Evolutionary conservation across 64 coral and sea anemone genomes (phyloP).

Genomic region (Orbicella faveolata): DNA sequence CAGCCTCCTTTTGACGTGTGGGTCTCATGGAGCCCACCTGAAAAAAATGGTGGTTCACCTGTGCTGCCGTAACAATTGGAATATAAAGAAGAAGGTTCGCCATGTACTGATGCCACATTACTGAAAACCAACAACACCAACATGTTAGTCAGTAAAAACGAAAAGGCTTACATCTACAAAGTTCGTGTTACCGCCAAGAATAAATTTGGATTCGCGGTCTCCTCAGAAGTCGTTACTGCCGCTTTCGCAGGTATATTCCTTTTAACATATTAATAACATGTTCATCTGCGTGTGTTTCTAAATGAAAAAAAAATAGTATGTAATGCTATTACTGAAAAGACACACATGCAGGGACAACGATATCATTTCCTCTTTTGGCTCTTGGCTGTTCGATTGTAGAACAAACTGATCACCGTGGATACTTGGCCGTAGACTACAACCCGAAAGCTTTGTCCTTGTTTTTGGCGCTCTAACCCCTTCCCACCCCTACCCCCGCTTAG

Average conservation of each 20-base stretch:
- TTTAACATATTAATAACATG: not conserved
- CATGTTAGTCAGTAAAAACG: not conserved
- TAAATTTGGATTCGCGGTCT: not conserved
- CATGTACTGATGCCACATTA: not conserved
- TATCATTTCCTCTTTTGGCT: too few relatives aligned
- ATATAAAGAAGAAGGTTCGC: not conserved
- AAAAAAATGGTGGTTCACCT: conserved; percentile 2
- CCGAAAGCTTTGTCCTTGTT: too few relatives aligned
- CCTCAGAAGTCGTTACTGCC: not conserved
- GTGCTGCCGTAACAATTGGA: conserved; percentile 4
- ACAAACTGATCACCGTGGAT: too few relatives aligned
- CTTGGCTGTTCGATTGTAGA: too few relatives aligned
- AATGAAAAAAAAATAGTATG: too few relatives aligned
- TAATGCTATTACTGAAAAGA: too few relatives aligned
- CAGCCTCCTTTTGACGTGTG: not conserved
- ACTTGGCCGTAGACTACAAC: too few relatives aligned
- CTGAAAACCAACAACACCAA: not conserved
- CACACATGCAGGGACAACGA: too few relatives aligned
- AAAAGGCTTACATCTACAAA: not conserved
- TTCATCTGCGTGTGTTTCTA: too few relatives aligned
- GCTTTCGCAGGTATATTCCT: conserved; percentile 31
- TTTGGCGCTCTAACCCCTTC: not conserved
- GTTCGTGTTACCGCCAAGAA: conserved; percentile 18
- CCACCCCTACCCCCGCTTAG: not conserved
- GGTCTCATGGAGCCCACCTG: conserved; percentile 1